Conservation (phyloP, 2,113 vertebrate genomes). For the Leptodactylus fuscus region DNA sequence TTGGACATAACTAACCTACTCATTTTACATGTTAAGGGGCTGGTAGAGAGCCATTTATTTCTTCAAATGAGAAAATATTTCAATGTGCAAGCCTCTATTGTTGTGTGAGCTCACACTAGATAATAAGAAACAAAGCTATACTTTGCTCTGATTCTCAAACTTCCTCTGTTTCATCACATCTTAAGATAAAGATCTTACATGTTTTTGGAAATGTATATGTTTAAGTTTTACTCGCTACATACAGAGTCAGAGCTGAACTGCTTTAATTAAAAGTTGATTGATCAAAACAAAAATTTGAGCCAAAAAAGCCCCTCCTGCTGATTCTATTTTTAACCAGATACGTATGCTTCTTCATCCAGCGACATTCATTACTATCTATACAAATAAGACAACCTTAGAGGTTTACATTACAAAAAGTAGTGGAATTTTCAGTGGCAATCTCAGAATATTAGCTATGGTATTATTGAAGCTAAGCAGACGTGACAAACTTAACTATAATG, state of each 20-base stretch:
- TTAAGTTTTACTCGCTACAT: conserved; percentile 52
- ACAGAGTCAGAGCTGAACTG: conserved; percentile 49
- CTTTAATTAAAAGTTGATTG: conserved; percentile 66
- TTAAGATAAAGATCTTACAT: conserved; percentile 67
- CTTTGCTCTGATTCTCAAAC: conserved; percentile 70
- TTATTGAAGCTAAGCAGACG: background rate
- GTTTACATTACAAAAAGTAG: background rate
- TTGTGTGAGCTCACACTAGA: conserved; percentile 78
- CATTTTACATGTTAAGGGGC: conserved; percentile 92
- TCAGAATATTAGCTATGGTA: background rate
- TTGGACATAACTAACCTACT: conserved; percentile 99
- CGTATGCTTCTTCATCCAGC: conserved; percentile 40
- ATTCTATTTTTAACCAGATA: conserved; percentile 52
- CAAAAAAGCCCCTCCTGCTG: conserved; percentile 45
- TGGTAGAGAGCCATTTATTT: conserved; percentile 86
- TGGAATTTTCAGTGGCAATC: background rate
- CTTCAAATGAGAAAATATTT: conserved; percentile 83
- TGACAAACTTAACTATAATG: background rate
- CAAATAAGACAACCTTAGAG: background rate
- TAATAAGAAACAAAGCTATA: conserved; percentile 73
- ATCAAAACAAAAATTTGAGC: conserved; percentile 46
- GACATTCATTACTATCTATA: conserved; percentile 32
- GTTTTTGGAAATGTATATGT: conserved; percentile 65
- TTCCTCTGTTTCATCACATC: conserved; percentile 70
- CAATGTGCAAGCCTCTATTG: conserved; percentile 71